Evolutionary conservation across 2,113 vertebrate genomes (phyloP), one percentile per base, ranked within the genome.

Genomic region (Ascaphus truei): DNA sequence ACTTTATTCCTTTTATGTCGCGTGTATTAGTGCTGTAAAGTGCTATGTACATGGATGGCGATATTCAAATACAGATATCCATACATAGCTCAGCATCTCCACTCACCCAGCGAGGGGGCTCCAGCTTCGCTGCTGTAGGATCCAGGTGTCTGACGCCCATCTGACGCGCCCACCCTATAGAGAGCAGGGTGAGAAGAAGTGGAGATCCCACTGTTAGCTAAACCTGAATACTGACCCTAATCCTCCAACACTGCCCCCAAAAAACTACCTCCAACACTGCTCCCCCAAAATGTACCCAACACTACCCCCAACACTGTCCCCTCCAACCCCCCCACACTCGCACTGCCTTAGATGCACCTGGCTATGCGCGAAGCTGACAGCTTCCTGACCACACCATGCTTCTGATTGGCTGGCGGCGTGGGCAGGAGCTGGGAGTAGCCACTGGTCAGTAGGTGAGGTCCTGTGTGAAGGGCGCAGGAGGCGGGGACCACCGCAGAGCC

Each of bases 321-420:
- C 13, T 18, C 18, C 18, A 13, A 39, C 2, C 4, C 11, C 3
- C 1, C 2, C 7, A 10, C 9, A 2, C 18, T 13, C 31, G 4
- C 33, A 67, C 64, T n/a, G n/a, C n/a, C n/a, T n/a, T n/a, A n/a
- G n/a, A n/a, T n/a, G 2, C 41, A 67, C 96, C 89, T 95, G 85
- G 85, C 83, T 71, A 86, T 80, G 65, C 86, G 92, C 73, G 94
- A 90, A 16, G 85, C 74, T 78, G 87, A 34, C 15, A 84, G 79
- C 79, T 91, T 96, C 81, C 89, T 87, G 80, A 83, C 75, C 26
- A 72, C 72, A 69, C 83, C 71, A 62, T 92, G 92, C 66, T 86
- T 89, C 75, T 85, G 78, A 73, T 62, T 85, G 83, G 84, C 71
- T 51, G 86, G 95, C 27, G 94, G 94, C 72, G 92, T 96, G 31